Evolutionary conservation across 2,797 vertebrate genomes (phyloP), one percentile per base, ranked within the genome.

Genomic region (Girardinus metallicus): DNA sequence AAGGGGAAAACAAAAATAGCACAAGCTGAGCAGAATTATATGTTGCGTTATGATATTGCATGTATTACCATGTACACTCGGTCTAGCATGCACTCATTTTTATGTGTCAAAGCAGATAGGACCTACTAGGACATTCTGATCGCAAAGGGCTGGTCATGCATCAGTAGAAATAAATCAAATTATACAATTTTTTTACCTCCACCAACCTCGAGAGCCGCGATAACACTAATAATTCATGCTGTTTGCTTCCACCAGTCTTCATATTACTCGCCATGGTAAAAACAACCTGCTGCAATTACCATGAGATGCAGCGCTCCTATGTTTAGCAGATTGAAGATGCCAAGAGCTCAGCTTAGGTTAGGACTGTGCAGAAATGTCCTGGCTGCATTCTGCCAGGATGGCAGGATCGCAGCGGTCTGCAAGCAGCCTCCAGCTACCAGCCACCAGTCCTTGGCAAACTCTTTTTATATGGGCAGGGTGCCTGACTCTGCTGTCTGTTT

Each of bases 81-180:
- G 81, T 83, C 79, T 77, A 75, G 53, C 82, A 78, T 64, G 53
- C 44, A 68, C 85, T 89, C 88, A 92, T 93, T 91, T 92, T 88
- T 91, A 92, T 92, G 83, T 84, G 93, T 91, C 49, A 44, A 39
- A 77, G 83, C 73, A 85, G 83, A 88, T 83, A 86, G 43, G 68
- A 88, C 85, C 77, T 80, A 68, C 84, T 74, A 79, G 86, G 76
- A 87, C 87, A 85, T 83, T 81, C 75, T 73, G 79, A 89, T 85
- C 83, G 85, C 51, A 57, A 70, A 31, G 75, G 83, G 81, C 87
- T 55, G 11, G 87, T 90, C 91, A 92, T 81, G 89, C 92, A 89
- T 92, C 86, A 87, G 88, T 88, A 91, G 89, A 87, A 90, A 86
- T 87, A 87, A 82, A 91, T 90, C 90, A 83, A 87, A 91, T 93